Percentiles rank a stretch among this genome's conserved stretches.
Evolutionary conservation across 2,113 vertebrate species (phyloP).

Genomic region (Cyprinodon tularosa): DNA sequence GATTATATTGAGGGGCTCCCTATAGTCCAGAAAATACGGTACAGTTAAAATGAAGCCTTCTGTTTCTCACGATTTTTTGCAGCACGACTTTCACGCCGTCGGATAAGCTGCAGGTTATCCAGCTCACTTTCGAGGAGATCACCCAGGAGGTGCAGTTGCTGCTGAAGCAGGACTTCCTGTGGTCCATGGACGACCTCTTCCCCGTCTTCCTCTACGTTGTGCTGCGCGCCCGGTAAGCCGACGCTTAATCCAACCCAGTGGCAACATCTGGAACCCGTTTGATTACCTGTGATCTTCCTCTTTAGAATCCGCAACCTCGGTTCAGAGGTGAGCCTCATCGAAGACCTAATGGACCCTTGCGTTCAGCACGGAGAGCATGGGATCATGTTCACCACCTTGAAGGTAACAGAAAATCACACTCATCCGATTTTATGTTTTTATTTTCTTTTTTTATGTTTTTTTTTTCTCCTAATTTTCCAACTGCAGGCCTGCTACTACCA

Average conservation of each 20-base stretch:
- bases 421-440: not conserved
- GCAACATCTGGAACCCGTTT: not conserved
- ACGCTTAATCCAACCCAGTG: no score
- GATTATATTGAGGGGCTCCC: no score
- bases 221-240: conserved; percentile 89
- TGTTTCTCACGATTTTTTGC: conserved; percentile 15
- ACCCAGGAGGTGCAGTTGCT: conserved; percentile 90
- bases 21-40: no score
- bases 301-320: conserved; percentile 94
- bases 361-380: conserved; percentile 97
- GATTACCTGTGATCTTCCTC: not conserved
- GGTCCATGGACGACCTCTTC: conserved; percentile 99
- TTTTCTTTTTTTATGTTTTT: not conserved
- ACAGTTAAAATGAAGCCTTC: no score
- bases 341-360: conserved; percentile 97
- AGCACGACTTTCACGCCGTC: conserved; percentile 98
- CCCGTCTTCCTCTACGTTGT: conserved; percentile 98
- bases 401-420: conserved; percentile 75
- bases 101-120: conserved; percentile 97
- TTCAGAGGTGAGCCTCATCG: conserved; percentile 96
- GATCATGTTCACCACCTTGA: conserved; percentile 99
- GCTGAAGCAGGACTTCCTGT: conserved; percentile 93
- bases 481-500: conserved; percentile 97
- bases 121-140: conserved; percentile 97
- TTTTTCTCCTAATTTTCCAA: not conserved